Base-by-base conservation (phyloP, 1,140 invertebrate species). In the Ridgeia piscesae region DNA sequence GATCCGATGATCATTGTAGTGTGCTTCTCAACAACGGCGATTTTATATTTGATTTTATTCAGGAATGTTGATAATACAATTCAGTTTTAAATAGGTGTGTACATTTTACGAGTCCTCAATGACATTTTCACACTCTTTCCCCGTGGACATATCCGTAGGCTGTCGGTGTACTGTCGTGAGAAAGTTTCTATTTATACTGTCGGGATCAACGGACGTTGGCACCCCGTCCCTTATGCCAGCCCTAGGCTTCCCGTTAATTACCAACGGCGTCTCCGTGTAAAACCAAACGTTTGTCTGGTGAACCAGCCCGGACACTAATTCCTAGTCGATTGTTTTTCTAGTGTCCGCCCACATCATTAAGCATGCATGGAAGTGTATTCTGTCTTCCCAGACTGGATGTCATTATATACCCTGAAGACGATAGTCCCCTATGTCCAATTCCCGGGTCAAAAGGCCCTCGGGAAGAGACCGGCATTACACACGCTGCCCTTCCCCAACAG, bases 251-350 rank as follows among this genome's bases (percentile, higher is more conserved):
- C 58, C 58, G 58, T 1, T 77, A 77, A 77, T 77, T 77, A 77
- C 6, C 58, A 31, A 27, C 58, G 27, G 58, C 58, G 58, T 77
- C 58, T 77, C 58, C 58, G 58, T 77, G 58, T 77, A 77, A 77
- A 77, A 77, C 58, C 58, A 77, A 77, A 77, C 58, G 58, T 77
- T 77, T 77, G 58, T 77, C 58, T 31, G 2, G 58, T 21, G 4
- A 77, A 21, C 11, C 58, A 77, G 58, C 27, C 48, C 2, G 58
- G 58, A 77, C 58, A 77, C 17, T 77, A 77, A 77, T 77, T 77
- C 58, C 58, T 77, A 77, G 58, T 77, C 58, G 58, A 77, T 77
- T 77, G 58, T 77, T 77, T 77, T 77, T 77, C 58, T 77, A 77
- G 58, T 77, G 58, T 77, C 58, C 58, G 58, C 58, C 58, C 58